Evolutionary conservation across 2,888 invertebrate genomes (phyloP).

Genomic region (Scelioninae gen. 1): DNA sequence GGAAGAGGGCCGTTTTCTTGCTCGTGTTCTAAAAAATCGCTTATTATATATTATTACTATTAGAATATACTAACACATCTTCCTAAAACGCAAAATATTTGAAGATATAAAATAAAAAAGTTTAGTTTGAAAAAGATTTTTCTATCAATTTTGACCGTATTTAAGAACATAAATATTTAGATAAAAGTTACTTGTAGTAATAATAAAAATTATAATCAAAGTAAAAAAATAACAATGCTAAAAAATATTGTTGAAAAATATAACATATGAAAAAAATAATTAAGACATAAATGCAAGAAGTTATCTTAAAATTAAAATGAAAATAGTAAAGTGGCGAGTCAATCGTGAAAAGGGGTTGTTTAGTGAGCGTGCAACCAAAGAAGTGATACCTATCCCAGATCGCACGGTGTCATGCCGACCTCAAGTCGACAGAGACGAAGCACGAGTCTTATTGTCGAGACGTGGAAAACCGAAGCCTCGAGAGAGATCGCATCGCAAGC

Average conservation of each 20-base stretch:
- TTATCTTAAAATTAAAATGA: slow-evolving; percentile 31
- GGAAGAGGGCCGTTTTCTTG: no score
- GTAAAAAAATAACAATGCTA: no score
- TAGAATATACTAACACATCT: no score
- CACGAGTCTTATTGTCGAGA: slow-evolving; percentile 78
- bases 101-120: no score
- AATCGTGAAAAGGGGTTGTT: slow-evolving; percentile 51
- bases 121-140: no score
- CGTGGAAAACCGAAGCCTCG: slow-evolving; percentile 75
- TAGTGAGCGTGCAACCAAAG: slow-evolving; percentile 46
- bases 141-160: no score
- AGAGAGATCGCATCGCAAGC: slow-evolving; percentile 70
- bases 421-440: slow-evolving; percentile 79
- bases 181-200: no score
- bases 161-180: no score
- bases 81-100: no score
- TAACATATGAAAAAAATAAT: slow-evolving; percentile 10
- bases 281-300: slow-evolving; percentile 7
- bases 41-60: no score
- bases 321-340: slow-evolving; percentile 35
- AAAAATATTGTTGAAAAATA: background rate
- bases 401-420: slow-evolving; percentile 67
- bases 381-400: slow-evolving; percentile 64
- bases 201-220: no score
- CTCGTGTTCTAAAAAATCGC: no score